A percentile compares a stretch with the other conserved stretches of the same genome.
Evolutionary conservation across 2,888 invertebrate genomes (phyloP).

Genomic region (Bursaphelenchus okinawaensis): DNA sequence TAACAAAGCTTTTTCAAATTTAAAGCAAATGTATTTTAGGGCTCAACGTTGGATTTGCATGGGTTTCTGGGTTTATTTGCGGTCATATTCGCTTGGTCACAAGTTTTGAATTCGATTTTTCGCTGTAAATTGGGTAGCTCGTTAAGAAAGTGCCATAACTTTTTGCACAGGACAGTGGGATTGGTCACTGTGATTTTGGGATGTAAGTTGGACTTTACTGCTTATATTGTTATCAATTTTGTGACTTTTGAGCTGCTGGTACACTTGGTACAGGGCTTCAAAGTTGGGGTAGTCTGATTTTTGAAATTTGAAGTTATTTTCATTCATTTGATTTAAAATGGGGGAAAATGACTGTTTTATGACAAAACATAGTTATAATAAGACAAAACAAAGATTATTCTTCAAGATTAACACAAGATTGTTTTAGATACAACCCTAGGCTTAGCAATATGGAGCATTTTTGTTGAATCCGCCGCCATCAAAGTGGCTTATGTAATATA

Average conservation of each 20-base stretch:
- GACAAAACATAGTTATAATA: neutral
- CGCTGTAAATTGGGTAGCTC: neutral
- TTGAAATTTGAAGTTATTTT: too few relatives aligned
- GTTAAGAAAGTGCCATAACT: neutral
- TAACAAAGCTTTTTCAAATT: too few relatives aligned
- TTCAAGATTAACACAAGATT: neutral
- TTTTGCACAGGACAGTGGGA: constrained; percentile 3
- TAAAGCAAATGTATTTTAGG: neutral
- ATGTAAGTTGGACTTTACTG: neutral
- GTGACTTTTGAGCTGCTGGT: too few relatives aligned
- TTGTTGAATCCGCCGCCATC: neutral
- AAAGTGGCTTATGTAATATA: neutral
- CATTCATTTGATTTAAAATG: too few relatives aligned
- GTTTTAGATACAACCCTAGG: neutral
- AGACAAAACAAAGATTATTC: too few relatives aligned
- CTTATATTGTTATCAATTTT: neutral
- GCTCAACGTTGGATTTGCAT: neutral
- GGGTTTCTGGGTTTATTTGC: constrained; percentile 3
- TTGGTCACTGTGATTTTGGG: constrained; percentile 4
- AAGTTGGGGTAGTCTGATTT: too few relatives aligned
- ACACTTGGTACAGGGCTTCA: too few relatives aligned
- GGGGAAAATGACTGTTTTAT: neutral
- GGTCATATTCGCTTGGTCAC: constrained; percentile 4
- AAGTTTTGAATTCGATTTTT: constrained; percentile 2
- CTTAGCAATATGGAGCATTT: neutral